phyloP scores from a whole-genome alignment of 2,113 vertebrate genomes.

The Lethenteron camtschaticum region DNA sequence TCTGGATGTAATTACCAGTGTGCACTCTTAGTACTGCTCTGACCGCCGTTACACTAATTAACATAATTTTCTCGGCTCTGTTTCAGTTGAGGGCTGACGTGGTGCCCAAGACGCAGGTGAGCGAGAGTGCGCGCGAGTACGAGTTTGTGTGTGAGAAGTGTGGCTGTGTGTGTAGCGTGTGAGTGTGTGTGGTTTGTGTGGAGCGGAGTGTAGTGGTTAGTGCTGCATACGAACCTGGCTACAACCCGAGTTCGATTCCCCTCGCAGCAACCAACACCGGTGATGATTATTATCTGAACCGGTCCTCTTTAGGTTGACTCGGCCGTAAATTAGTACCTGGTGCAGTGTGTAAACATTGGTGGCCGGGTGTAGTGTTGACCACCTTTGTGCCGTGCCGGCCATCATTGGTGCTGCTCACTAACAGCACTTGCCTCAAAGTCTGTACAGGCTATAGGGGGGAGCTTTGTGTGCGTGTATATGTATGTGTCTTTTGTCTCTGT shows the following conservation, averaged over 20 bases:
- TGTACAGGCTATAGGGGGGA: conserved; percentile 20
- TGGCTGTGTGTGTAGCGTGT: too few species aligned
- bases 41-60: too few species aligned
- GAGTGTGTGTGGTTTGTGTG: too few species aligned
- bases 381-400: conserved; percentile 12
- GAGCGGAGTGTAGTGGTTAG: conserved; percentile 14
- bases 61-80: too few species aligned
- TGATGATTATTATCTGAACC: conserved; percentile 65
- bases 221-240: conserved; percentile 92
- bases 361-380: conserved; percentile 15
- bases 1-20: too few species aligned
- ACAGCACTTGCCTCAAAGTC: conserved; percentile 54
- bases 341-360: conserved; percentile 53
- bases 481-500: conserved; percentile 65
- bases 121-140: too few species aligned
- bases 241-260: conserved; percentile 84
- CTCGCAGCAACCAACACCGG: conserved; percentile 70
- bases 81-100: too few species aligned
- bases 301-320: conserved; percentile 57
- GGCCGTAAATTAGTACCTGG: conserved; percentile 45
- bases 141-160: too few species aligned
- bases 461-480: conserved; percentile 42
- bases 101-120: too few species aligned
- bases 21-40: too few species aligned
- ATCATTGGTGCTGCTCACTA: conserved; percentile 41